Conservation (phyloP, 1,140 invertebrate species). For the Tetramorium alpestre region DNA sequence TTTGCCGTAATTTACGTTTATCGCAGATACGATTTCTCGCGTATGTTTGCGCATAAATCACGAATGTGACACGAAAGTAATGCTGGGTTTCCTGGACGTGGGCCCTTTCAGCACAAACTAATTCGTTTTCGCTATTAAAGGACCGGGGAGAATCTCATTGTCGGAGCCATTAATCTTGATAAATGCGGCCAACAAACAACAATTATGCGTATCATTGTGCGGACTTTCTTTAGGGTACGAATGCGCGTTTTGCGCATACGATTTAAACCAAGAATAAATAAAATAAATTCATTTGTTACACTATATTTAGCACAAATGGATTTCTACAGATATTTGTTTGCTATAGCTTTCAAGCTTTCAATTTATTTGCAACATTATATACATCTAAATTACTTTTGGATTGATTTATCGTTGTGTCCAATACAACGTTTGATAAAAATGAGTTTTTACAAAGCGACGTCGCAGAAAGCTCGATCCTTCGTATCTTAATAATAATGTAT, state of each 20-base stretch:
- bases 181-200: conserved; percentile 15
- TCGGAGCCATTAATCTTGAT: conserved; percentile 54
- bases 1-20: conserved; percentile 16
- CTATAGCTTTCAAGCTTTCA: conserved; percentile 1
- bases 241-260: conserved; percentile 5
- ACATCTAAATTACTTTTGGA: conserved; percentile 14
- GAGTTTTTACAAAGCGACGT: not conserved
- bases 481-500: conserved; percentile 1
- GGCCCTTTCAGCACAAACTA: conserved; percentile 30
- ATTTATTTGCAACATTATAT: conserved; percentile 27
- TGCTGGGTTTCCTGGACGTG: not conserved
- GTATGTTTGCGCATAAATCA: not conserved
- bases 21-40: not conserved
- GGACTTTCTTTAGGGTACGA: conserved; percentile 23
- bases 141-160: conserved; percentile 22
- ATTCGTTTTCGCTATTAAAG: conserved; percentile 33
- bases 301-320: conserved; percentile 39
- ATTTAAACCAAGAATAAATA: conserved; percentile 24
- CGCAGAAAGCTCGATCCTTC: not conserved
- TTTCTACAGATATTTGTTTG: conserved; percentile 31
- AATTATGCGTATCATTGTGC: conserved; percentile 14
- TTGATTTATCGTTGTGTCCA: conserved; percentile 18
- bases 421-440: not conserved
- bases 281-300: conserved; percentile 33
- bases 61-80: not conserved